Evolutionary conservation across 2,797 vertebrate species (phyloP), one percentile per base, ranked within the genome.

Genomic region (Pampus argenteus): DNA sequence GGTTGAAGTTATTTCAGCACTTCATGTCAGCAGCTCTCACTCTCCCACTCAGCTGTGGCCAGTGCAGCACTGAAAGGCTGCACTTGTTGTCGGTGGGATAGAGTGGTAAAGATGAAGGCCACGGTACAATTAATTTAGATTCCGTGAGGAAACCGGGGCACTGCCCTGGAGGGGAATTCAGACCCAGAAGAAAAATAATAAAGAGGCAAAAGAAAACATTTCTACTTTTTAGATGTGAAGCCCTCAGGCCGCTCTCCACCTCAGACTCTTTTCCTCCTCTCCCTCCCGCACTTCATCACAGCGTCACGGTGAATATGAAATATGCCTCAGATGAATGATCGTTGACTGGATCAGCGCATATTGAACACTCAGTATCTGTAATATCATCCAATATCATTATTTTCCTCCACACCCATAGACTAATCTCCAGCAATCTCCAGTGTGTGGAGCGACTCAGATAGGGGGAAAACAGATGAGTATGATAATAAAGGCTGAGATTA

Each of bases 351-450:
- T 76, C 60, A 60, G 38, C 0, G 26, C 80, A 52, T 47, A 71
- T 64, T 73, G 72, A 86, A 73, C 49, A 57, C 26, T 71, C 56
- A 78, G 48, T 68, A 76, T 81, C 29, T 71, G 62, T 78, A 71
- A 81, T 78, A 83, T 81, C 50, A 71, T 77, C 48, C 69, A 56
- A 58, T 79, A 72, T 81, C 52, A 79, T 78, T 83, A 78, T 80
- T 83, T 79, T 45, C 38, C 57, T 48, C 61, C 36, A 42, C 51
- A 69, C 6, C 51, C 40, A 31, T 50, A 49, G 23, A 68, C 29
- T 81, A 50, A 78, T 82, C 62, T 78, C 66, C 63, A 25, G 71
- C 60, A 49, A n/a, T n/a, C n/a, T n/a, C n/a, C 6, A 58, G 67
- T 44, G 45, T 60, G 49, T 45, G 52, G 66, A 72, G 54, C n/a